Evolutionary conservation across 2,888 invertebrate species (phyloP), one percentile per base, ranked within the genome.

Genomic region (Polyploca ridens): DNA sequence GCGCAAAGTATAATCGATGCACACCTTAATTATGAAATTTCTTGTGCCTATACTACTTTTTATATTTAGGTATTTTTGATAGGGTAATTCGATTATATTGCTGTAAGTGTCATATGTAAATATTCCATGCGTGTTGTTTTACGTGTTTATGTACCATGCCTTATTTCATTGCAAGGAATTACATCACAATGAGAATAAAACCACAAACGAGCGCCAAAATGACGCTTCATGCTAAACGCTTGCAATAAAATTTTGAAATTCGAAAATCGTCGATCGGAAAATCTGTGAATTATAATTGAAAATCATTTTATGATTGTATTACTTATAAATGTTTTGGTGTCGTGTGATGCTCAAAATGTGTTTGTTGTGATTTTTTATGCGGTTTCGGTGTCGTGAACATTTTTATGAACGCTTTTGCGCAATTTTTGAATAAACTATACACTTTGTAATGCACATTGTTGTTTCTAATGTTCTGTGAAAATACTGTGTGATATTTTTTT

Each of bases 351-450:
- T 83, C 81, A 83, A 90, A 83, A 79, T 63, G 76, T 86, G 84
- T 88, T 87, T 74, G 78, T 82, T 87, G 87, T 90, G 85, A 84
- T 82, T 85, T 85, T 88, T 86, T 85, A 82, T 75, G 84, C 83
- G 77, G 81, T 90, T 92, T 93, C 88, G 87, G 80, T 93, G 92
- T 93, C 88, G 90, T 91, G 86, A 74, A 83, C 72, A 82, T 81
- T 89, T 90, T 90, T 91, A 85, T 87, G 82, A 90, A 90, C 90
- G 93, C 93, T 91, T 93, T 93, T 93, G 92, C 93, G 92, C 90
- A 84, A 87, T 89, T 91, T 86, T 90, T 76, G 74, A 84, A 79
- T 71, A 75, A 75, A 74, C 80, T 74, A 71, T 70, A 70, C 65
- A 68, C 74, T 79, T 78, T 73, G 69, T 79, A 77, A 73, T 68